Base-by-base conservation (phyloP, 2,113 vertebrate species). In the Antechinus stuartii region DNA sequence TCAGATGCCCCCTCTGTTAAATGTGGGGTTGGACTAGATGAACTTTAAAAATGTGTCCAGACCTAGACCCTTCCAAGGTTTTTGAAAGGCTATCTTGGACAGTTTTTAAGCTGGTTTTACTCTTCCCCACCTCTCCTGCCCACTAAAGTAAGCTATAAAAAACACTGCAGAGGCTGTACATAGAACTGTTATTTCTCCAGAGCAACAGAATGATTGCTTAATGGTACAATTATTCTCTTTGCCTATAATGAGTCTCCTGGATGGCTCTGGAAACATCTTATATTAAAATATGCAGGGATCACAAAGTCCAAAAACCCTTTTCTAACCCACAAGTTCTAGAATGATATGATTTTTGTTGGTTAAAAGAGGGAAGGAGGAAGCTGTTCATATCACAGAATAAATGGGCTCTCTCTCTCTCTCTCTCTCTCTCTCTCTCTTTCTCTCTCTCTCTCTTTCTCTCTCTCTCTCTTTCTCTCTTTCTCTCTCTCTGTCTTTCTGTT, bases 331-430 rank as follows among this genome's bases (percentile, higher is more conserved):
- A 93, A 92, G 90, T 93, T 92, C 68, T 84, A 19, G 19, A 5
- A 84, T 84, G 11, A 54, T 53, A 4, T 27, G 0, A 0, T 61
- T 93, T 92, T 95, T 91, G 11, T 68, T 14, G 57, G 3, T 68
- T 68, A 11, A 27, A 35, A 11, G 68, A n/a, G 16, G 5, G 16
- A 76, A 22, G 35, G 19, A 7, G 35, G 30, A 93, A 93, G 92
- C 93, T 97, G 68, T 16, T 91, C 47, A 54, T 9, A 8, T 52
- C 94, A 93, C 54, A 93, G 53, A 96, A 52, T 23, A 97, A 95
- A 95, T 84, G 35, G 91, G 49, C 3, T 68, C 61, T 68, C 61
- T 68, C 30, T 68, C 61, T 68, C 57, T 68, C 27, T 35, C 57
- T 14, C 57, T 35, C 27, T 42, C n/a, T 76, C 16, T 35, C 27